These are phyloP conservation scores for Parnassius orleans DNA, from an alignment of 2,888 invertebrate genomes.

Conservation along the genomic window DNA sequence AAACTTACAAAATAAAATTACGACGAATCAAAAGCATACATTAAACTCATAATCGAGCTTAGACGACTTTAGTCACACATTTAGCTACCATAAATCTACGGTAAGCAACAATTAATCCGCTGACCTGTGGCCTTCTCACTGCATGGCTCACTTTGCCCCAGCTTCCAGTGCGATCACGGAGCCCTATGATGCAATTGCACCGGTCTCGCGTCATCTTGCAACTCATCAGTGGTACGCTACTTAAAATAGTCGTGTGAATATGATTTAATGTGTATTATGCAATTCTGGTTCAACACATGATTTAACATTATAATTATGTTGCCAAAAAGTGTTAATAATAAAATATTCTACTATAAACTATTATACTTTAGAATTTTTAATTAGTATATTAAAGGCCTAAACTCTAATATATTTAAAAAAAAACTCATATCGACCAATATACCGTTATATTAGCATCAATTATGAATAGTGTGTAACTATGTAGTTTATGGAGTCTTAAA, in stretches of 20 bases:
- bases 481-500: too few relatives aligned
- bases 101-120: constrained; percentile 12
- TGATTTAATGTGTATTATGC: constrained; percentile 2
- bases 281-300: background rate
- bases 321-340: too few relatives aligned
- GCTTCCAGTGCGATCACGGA: constrained; percentile 21
- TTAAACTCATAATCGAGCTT: background rate
- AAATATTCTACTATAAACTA: too few relatives aligned
- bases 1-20: background rate
- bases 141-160: constrained; percentile 13
- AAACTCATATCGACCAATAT: too few relatives aligned
- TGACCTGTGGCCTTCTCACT: constrained; percentile 21
- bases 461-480: too few relatives aligned
- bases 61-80: constrained; percentile 1
- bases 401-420: too few relatives aligned
- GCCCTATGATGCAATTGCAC: constrained; percentile 21
- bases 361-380: too few relatives aligned
- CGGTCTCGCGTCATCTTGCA: constrained; percentile 14
- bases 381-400: too few relatives aligned
- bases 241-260: constrained; percentile 18
- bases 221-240: constrained; percentile 19
- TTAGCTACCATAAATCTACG: constrained; percentile 19
- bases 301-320: too few relatives aligned
- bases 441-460: too few relatives aligned
- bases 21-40: background rate